Percentiles rank a stretch among this genome's conserved stretches.
Conservation (phyloP, 2,888 invertebrate species). For the Petrolisthes cinctipes region DNA sequence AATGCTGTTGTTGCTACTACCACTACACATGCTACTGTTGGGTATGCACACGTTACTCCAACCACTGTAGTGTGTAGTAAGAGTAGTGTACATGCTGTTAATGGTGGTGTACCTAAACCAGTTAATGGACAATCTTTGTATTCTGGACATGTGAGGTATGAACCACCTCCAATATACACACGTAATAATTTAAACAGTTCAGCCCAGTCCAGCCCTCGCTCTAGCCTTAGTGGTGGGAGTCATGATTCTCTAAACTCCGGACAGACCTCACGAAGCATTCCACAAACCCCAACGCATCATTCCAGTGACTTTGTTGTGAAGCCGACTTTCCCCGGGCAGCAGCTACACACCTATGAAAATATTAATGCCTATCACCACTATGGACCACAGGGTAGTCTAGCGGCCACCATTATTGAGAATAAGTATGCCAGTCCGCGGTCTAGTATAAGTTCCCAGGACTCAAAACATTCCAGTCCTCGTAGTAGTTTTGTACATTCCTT, state of each 20-base stretch:
- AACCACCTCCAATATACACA: conserved; percentile 62
- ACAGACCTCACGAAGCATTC: conserved; percentile 52
- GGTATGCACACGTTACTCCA: conserved; percentile 44
- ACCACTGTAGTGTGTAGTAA: conserved; percentile 35
- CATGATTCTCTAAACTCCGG: conserved; percentile 63
- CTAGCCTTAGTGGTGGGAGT: conserved; percentile 64
- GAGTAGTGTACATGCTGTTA: conserved; percentile 21
- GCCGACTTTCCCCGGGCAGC: conserved; percentile 49
- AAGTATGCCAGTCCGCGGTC: conserved; percentile 70
- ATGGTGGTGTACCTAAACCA: conserved; percentile 44
- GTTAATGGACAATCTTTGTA: conserved; percentile 61
- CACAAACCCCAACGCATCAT: conserved; percentile 43
- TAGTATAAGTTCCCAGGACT: conserved; percentile 71
- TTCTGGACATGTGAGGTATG: conserved; percentile 65
- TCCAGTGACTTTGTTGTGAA: conserved; percentile 65
- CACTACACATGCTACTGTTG: conserved; percentile 18
- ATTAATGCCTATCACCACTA: conserved; percentile 58
- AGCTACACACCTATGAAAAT: conserved; percentile 64
- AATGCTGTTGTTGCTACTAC: conserved; percentile 35
- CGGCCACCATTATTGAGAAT: conserved; percentile 64
- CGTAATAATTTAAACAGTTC: conserved; percentile 53
- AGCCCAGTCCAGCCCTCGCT: conserved; percentile 64
- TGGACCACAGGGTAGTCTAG: conserved; percentile 56
- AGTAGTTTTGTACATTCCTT: conserved; percentile 69
- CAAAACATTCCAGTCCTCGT: conserved; percentile 72